A percentile compares a stretch with the other conserved stretches of the same genome.
Conservation (phyloP, 2,888 invertebrate genomes). For the Euzetes globulus region DNA sequence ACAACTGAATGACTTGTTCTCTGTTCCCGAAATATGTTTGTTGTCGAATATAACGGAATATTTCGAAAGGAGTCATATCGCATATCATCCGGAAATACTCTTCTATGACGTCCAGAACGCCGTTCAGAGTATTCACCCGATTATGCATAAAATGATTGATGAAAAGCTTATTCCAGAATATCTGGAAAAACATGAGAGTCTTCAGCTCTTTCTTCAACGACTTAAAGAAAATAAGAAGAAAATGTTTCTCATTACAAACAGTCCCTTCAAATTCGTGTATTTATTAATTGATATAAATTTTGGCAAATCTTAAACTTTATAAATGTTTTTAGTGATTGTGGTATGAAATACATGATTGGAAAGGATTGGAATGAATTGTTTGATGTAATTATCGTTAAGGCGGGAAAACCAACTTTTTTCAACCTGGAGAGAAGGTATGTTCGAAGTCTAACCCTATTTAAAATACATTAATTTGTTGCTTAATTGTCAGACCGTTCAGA, state of each 20-base stretch:
- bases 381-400: slow-evolving; percentile 88
- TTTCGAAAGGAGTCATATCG: slow-evolving; percentile 77
- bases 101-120: slow-evolving; percentile 84
- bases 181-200: slow-evolving; percentile 64
- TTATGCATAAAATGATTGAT: slow-evolving; percentile 82
- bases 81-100: slow-evolving; percentile 89
- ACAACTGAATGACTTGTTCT: slow-evolving; percentile 91
- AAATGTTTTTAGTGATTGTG: slow-evolving; percentile 61
- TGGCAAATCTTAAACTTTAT: too few species aligned
- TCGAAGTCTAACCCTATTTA: not conserved
- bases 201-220: slow-evolving; percentile 66
- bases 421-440: slow-evolving; percentile 64
- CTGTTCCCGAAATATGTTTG: slow-evolving; percentile 90
- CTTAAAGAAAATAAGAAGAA: slow-evolving; percentile 69
- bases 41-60: slow-evolving; percentile 89
- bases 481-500: slow-evolving; percentile 63
- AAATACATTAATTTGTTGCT: not conserved
- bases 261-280: slow-evolving; percentile 88
- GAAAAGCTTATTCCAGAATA: slow-evolving; percentile 59
- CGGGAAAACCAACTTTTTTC: slow-evolving; percentile 93
- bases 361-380: slow-evolving; percentile 80
- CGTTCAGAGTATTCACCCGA: slow-evolving; percentile 74
- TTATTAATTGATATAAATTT: too few species aligned
- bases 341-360: slow-evolving; percentile 83
- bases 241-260: slow-evolving; percentile 91